Base-by-base conservation (phyloP, 2,888 invertebrate genomes). In the Cephalotes varians region DNA sequence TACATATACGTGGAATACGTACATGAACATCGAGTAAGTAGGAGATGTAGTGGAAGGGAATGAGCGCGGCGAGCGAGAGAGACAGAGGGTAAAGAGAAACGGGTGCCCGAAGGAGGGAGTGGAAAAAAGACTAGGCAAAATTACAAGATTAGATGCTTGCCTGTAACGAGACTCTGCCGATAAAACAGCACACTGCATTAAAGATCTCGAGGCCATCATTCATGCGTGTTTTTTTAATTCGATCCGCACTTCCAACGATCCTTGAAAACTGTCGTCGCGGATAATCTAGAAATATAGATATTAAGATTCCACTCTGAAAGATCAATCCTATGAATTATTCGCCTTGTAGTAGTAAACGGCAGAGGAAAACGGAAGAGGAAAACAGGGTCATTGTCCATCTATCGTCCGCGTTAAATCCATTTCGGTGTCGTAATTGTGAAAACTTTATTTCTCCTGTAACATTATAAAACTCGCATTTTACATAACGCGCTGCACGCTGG, bases 121-220 rank as follows among this genome's bases (percentile, higher is more conserved):
- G 69, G 74, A 85, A 86, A 86, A 86, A 85, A 85, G 73, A 85
- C 67, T 73, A 85, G 86, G 76, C 81, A 84, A 90, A 92, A 92
- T 92, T 91, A 91, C 87, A 89, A 92, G 92, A 92, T 93, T 93
- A 93, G 93, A 91, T 90, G 89, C 87, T 87, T 90, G 86, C 90
- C 89, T 86, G 92, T 91, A 91, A 92, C 91, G 90, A 92, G 88
- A 86, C 87, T 85, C 87, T 72, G 90, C 91, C 92, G 92, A 92
- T 94, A 93, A 93, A 92, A 90, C 88, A 90, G 90, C 83, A 74
- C 64, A 65, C 81, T 85, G 81, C 82, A 67, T 62, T 73, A 67
- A 77, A 84, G 60, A 56, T 62, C 58, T 65, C 65, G 62, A 77
- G 69, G 67, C n/a, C 31, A 49, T 72, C 44, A 40, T 64, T 83